These are phyloP conservation scores for Drosophila mercatorum DNA, from an alignment of 2,888 invertebrate genomes.

Conservation along the genomic window DNA sequence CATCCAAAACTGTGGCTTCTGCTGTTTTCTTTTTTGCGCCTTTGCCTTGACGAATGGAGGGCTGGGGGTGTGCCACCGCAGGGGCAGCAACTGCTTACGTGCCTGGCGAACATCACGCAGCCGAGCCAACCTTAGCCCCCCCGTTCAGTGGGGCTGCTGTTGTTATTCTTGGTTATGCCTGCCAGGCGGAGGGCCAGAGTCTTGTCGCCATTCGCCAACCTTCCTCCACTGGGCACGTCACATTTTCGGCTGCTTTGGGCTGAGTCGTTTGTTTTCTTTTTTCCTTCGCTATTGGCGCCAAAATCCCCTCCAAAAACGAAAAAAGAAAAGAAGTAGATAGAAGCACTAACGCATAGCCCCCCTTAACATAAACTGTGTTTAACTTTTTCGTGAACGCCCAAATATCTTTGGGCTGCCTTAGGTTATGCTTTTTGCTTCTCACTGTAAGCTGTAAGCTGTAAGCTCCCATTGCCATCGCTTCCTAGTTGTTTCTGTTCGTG, in stretches of 20 bases:
- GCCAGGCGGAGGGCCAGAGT: conserved; percentile 33
- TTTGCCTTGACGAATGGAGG: conserved; percentile 4
- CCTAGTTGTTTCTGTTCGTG: conserved; percentile 21
- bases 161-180: conserved; percentile 45
- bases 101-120: conserved; percentile 57
- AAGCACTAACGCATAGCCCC: conserved; percentile 53
- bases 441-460: conserved; percentile 19
- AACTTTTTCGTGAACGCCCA: conserved; percentile 65
- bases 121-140: conserved; percentile 8
- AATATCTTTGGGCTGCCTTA: conserved; percentile 74
- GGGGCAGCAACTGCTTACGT: conserved; percentile 71
- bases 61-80: neutral
- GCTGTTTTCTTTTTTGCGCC: conserved; percentile 56
- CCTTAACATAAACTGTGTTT: conserved; percentile 74
- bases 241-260: conserved; percentile 66
- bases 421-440: conserved; percentile 55
- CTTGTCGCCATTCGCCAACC: conserved; percentile 46
- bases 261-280: conserved; percentile 60
- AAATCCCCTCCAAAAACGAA: conserved; percentile 39
- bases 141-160: conserved; percentile 22
- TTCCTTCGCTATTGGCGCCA: conserved; percentile 56
- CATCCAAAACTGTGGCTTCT: conserved; percentile 58
- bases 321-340: neutral
- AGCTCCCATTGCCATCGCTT: neutral
- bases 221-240: conserved; percentile 67